Percentiles rank a stretch among this genome's conserved stretches.
Conservation (phyloP, 2,888 invertebrate species). For the Lydus trimaculatus region DNA sequence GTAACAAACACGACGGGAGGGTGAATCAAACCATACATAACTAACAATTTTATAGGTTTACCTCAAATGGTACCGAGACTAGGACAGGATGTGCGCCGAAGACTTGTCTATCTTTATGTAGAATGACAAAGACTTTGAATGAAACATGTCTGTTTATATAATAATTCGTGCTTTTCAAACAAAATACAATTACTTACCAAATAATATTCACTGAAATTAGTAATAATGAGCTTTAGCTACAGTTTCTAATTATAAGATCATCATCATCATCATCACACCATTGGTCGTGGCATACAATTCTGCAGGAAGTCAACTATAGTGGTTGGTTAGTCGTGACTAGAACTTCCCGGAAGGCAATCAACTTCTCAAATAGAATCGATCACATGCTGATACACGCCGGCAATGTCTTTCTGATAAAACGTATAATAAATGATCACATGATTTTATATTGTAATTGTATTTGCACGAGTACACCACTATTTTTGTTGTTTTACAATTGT, state of each 20-base stretch:
- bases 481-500: constrained; percentile 16
- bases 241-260: neutral
- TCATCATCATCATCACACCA: neutral
- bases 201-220: neutral
- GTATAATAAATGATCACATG: constrained; percentile 31
- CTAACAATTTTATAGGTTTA: constrained; percentile 3
- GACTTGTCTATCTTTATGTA: neutral
- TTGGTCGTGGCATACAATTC: constrained; percentile 31
- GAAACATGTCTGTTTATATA: neutral
- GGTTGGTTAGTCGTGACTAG: constrained; percentile 39
- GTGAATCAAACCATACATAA: constrained; percentile 10
- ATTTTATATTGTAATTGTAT: constrained; percentile 28
- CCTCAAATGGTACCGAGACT: constrained; percentile 2
- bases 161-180: no score
- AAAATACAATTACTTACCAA: neutral
- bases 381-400: constrained; percentile 28
- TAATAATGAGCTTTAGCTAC: neutral
- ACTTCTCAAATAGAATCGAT: constrained; percentile 34
- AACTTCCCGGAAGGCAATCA: constrained; percentile 41
- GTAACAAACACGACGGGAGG: constrained; percentile 9
- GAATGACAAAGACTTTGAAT: neutral
- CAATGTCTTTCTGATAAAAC: constrained; percentile 23
- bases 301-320: constrained; percentile 39
- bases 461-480: constrained; percentile 28
- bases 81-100: neutral